These are phyloP conservation scores for Pyrochroa serraticornis DNA, from an alignment of 2,888 invertebrate genomes.

Conservation along the genomic window DNA sequence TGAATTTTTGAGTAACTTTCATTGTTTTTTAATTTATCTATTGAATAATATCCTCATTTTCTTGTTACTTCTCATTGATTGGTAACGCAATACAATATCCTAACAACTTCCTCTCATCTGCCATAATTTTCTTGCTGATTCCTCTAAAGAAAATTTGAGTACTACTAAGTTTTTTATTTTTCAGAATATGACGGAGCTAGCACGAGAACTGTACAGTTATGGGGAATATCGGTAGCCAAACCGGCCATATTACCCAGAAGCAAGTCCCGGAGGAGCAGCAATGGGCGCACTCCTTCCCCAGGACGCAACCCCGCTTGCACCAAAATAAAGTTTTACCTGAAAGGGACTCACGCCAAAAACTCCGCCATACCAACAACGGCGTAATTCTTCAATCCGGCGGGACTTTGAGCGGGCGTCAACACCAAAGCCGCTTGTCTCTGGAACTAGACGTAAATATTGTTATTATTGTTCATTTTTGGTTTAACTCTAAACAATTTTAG, in stretches of 20 bases:
- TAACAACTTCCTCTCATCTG: too few species aligned
- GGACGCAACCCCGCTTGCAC: slow-evolving; percentile 41
- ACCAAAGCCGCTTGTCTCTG: slow-evolving; percentile 24
- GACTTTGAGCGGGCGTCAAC: slow-evolving; percentile 74
- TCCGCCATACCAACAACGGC: slow-evolving; percentile 83
- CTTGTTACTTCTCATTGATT: slow-evolving; percentile 1
- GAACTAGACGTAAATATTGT: slow-evolving; percentile 17
- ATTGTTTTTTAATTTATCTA: background rate
- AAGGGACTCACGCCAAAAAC: slow-evolving; percentile 64
- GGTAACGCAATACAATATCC: too few species aligned
- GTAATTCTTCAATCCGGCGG: slow-evolving; percentile 82
- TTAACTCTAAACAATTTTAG: slow-evolving; percentile 3
- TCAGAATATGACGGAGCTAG: slow-evolving; percentile 30
- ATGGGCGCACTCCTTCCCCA: slow-evolving; percentile 52
- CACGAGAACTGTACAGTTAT: slow-evolving; percentile 37
- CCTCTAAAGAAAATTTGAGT: background rate
- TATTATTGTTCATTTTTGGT: background rate
- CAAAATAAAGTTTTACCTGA: slow-evolving; percentile 69
- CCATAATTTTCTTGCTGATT: slow-evolving; percentile 6
- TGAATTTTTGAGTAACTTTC: background rate
- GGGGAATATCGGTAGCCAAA: slow-evolving; percentile 57
- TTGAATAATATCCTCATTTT: background rate
- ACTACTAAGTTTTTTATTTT: slow-evolving; percentile 11
- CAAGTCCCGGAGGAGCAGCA: slow-evolving; percentile 41
- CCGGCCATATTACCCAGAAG: slow-evolving; percentile 45